These are phyloP conservation scores for Hydraecia micacea DNA, from an alignment of 2,888 invertebrate genomes.

Conservation along the genomic window DNA sequence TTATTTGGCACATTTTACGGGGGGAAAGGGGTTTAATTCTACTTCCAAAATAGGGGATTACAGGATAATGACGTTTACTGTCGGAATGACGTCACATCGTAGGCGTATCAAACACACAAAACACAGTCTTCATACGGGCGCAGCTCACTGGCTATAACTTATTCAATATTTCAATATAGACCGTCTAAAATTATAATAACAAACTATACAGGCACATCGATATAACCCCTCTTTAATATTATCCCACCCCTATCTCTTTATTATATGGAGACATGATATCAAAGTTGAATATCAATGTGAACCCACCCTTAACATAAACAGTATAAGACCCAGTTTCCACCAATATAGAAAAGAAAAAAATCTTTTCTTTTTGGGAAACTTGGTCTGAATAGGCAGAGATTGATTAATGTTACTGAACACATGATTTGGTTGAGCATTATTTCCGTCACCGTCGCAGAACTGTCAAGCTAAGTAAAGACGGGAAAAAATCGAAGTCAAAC, in stretches of 20 bases:
- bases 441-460: neutral
- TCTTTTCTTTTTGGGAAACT: too few species aligned
- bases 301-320: neutral
- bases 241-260: neutral
- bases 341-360: neutral
- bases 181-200: neutral
- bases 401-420: neutral
- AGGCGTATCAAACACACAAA: slow-evolving; percentile 83
- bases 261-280: neutral
- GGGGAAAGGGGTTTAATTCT: neutral
- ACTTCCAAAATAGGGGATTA: slow-evolving; percentile 6
- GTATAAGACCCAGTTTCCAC: neutral
- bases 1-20: slow-evolving; percentile 17
- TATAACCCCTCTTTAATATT: neutral
- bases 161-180: neutral
- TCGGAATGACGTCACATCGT: slow-evolving; percentile 43
- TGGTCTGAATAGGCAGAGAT: neutral
- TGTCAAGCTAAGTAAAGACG: neutral
- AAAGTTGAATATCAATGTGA: neutral
- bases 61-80: slow-evolving; percentile 15
- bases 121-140: slow-evolving; percentile 80
- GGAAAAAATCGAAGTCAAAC: neutral
- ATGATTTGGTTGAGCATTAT: neutral
- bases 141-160: slow-evolving; percentile 70
- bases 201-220: neutral